Evolutionary conservation across 2,888 invertebrate species (phyloP), one percentile per base, ranked within the genome.

Genomic region (Choreutis nemorana): DNA sequence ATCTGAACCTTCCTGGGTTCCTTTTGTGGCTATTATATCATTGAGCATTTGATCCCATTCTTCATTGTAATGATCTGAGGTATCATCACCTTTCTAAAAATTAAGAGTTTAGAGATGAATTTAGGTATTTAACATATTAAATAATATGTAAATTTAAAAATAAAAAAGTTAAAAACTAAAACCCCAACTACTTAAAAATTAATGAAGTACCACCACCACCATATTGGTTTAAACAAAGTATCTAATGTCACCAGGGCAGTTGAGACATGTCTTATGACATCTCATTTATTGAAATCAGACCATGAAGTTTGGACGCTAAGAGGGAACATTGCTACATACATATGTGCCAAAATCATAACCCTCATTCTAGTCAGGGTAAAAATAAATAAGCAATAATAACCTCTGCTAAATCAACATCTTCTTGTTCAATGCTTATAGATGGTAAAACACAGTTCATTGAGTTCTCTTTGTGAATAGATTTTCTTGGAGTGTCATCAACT

Each of bases 1-100:
- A 37, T 79, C 77, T 22, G 72, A 64, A 13, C 63, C 57, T 49
- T 63, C 58, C 28, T 77, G 62, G 11, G 60, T 45, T 29, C 48
- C 51, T 43, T 63, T 72, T 39, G 54, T 68, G 3, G 51, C 55
- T 35, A 75, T 67, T 20, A 77, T 68, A 24, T 78, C 78, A 55
- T 60, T 64, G 30, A 79, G 68, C 72, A 79, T 77, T 50, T 71
- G 72, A 29, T 78, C 79, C 73, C 77, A 78, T 43, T 77, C 77
- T 24, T 64, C 67, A 50, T 70, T 61, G 29, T 72, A 75, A 31
- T 72, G 62, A 32, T 61, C 58, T 10, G 55, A 48, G 33, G 55
- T 50, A 18, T 58, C 59, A 52, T 45, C 49, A 26, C 50, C 53
- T 39, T 56, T 63, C 68, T 70, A 52, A 35, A 61, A 62, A 28